A percentile compares a stretch with the other conserved stretches of the same genome.
These are phyloP conservation scores for Cosmia pyralina DNA, from an alignment of 2,888 invertebrate genomes.

Conservation along the genomic window DNA sequence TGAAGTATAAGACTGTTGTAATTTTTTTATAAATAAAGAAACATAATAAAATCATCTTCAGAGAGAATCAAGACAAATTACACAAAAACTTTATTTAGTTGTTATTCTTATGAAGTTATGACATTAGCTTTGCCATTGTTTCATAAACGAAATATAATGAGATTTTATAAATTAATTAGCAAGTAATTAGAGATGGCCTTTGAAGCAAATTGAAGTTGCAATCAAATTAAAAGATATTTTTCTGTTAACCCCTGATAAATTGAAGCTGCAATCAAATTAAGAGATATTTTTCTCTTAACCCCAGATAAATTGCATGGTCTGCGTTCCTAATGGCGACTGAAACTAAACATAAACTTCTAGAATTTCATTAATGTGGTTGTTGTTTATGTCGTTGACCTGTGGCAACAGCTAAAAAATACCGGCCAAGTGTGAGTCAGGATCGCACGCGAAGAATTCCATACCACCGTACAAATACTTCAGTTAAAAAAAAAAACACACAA, in stretches of 20 bases:
- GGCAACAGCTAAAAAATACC: background rate
- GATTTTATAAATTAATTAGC: constrained; percentile 48
- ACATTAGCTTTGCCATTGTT: constrained; percentile 12
- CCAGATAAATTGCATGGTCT: background rate
- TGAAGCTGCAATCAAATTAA: constrained; percentile 30
- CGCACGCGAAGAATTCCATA: too few relatives aligned
- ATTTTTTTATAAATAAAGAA: too few relatives aligned
- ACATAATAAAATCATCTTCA: too few relatives aligned
- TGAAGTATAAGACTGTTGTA: too few relatives aligned
- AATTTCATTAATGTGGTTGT: constrained; percentile 4
- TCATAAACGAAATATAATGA: constrained; percentile 35
- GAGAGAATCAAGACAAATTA: background rate
- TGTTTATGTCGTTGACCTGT: background rate
- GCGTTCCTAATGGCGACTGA: background rate
- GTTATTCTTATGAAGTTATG: background rate
- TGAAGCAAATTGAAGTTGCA: constrained; percentile 33
- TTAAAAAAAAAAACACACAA: too few relatives aligned
- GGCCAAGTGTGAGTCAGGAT: too few relatives aligned
- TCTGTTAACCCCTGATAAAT: constrained; percentile 4
- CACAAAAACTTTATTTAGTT: constrained; percentile 15
- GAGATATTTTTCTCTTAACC: constrained; percentile 8
- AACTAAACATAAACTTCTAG: background rate
- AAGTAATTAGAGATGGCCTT: constrained; percentile 46
- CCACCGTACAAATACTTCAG: too few relatives aligned
- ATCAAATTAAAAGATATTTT: constrained; percentile 23